phyloP scores from a whole-genome alignment of 1,140 invertebrate species.

The Chelonus insularis region DNA sequence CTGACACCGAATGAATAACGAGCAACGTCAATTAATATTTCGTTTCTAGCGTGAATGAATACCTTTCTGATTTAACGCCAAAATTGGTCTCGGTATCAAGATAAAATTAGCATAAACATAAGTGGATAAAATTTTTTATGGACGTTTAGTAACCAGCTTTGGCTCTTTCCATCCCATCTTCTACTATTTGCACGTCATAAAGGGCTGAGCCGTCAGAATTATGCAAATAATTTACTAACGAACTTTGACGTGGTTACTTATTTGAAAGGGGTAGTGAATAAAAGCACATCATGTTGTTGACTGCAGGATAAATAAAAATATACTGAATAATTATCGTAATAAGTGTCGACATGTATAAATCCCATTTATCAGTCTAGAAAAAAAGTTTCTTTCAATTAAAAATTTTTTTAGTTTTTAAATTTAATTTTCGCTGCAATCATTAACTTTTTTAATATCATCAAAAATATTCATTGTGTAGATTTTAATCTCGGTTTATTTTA shows the following conservation, averaged over 20 bases:
- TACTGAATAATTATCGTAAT: too few species aligned
- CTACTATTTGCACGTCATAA: slow-evolving; percentile 28
- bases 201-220: slow-evolving; percentile 33
- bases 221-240: slow-evolving; percentile 50
- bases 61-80: slow-evolving; percentile 35
- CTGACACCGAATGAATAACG: too few species aligned
- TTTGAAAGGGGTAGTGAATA: background rate
- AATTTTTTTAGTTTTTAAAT: too few species aligned
- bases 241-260: slow-evolving; percentile 5
- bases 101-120: slow-evolving; percentile 53
- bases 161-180: slow-evolving; percentile 30
- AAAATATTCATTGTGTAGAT: too few species aligned
- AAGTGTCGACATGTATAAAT: too few species aligned
- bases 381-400: too few species aligned
- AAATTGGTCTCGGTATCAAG: slow-evolving; percentile 43
- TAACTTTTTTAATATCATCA: too few species aligned
- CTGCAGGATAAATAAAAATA: too few species aligned
- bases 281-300: background rate
- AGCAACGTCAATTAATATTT: too few species aligned
- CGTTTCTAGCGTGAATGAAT: background rate
- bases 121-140: slow-evolving; percentile 45
- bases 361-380: too few species aligned
- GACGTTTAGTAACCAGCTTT: slow-evolving; percentile 25
- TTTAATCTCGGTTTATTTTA: too few species aligned
- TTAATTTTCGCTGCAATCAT: too few species aligned